Evolutionary conservation across 2,888 invertebrate genomes (phyloP).

Genomic region (Tineola bisselliella): DNA sequence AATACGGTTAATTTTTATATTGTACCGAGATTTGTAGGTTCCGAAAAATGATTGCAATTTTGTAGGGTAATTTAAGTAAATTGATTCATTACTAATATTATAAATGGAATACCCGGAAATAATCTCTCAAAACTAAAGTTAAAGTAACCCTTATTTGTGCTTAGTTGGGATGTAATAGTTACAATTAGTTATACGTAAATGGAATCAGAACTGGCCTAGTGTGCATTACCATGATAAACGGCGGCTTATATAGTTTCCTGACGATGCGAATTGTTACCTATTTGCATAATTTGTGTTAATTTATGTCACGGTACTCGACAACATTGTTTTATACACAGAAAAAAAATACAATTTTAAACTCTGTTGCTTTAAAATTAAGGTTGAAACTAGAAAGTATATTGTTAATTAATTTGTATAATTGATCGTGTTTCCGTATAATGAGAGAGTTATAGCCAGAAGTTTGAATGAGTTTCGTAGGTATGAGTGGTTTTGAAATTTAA

Average conservation of each 20-base stretch:
- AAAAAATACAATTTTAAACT: not conserved
- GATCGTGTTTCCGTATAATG: not conserved
- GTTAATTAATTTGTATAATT: slow-evolving; percentile 2
- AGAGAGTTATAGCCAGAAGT: not conserved
- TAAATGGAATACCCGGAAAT: slow-evolving; percentile 20
- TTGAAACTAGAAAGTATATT: not conserved
- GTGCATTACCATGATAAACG: slow-evolving; percentile 49
- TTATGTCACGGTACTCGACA: slow-evolving; percentile 19
- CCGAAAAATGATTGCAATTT: too few species aligned
- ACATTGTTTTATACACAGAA: not conserved
- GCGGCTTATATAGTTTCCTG: slow-evolving; percentile 19
- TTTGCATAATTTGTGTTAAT: slow-evolving; percentile 39
- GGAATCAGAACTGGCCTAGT: slow-evolving; percentile 38
- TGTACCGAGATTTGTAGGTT: too few species aligned
- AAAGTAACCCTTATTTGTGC: not conserved
- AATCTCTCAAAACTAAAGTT: slow-evolving; percentile 14
- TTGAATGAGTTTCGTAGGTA: not conserved
- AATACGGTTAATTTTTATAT: too few species aligned
- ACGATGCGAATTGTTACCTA: slow-evolving; percentile 16
- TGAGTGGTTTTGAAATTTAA: not conserved
- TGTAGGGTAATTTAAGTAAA: too few species aligned
- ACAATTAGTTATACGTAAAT: slow-evolving; percentile 26
- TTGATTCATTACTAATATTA: too few species aligned
- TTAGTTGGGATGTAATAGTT: not conserved
- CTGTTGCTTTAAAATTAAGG: not conserved